A percentile compares a stretch with the other conserved stretches of the same genome.
These are phyloP conservation scores for Pagrus major DNA, from an alignment of 2,113 vertebrate genomes.

Conservation along the genomic window DNA sequence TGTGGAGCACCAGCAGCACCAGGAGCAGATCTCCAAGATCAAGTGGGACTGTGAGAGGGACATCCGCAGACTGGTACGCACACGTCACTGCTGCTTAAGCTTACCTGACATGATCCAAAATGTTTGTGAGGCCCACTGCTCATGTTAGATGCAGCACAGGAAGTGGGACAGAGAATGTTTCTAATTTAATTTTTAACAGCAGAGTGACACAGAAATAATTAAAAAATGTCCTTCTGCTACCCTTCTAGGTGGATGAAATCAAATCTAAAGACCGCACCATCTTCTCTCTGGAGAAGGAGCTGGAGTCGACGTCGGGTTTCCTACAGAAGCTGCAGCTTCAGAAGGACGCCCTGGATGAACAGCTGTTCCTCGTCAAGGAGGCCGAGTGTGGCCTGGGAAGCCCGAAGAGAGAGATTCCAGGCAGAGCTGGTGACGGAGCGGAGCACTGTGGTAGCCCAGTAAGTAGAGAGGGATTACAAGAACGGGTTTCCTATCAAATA, in stretches of 20 bases:
- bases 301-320: constrained; percentile 93
- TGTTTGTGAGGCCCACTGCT: background rate
- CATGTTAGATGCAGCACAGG: background rate
- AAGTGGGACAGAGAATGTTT: too few relatives aligned
- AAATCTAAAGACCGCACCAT: constrained; percentile 97
- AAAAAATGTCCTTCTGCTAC: background rate
- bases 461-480: constrained; percentile 55
- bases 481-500: background rate
- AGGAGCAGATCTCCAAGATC: constrained; percentile 98
- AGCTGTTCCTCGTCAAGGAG: constrained; percentile 97
- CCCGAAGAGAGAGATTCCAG: constrained; percentile 97
- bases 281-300: constrained; percentile 95
- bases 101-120: background rate
- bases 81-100: background rate
- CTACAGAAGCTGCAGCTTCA: constrained; percentile 96
- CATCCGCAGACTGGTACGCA: constrained; percentile 91
- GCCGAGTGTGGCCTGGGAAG: constrained; percentile 97
- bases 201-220: background rate
- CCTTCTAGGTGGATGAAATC: constrained; percentile 95
- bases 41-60: constrained; percentile 98
- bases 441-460: constrained; percentile 98
- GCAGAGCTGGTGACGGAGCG: constrained; percentile 93
- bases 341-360: constrained; percentile 97
- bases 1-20: constrained; percentile 96
- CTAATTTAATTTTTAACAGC: background rate